Base-by-base conservation (phyloP, 2,888 invertebrate genomes). In the Tubulanus polymorphus region DNA sequence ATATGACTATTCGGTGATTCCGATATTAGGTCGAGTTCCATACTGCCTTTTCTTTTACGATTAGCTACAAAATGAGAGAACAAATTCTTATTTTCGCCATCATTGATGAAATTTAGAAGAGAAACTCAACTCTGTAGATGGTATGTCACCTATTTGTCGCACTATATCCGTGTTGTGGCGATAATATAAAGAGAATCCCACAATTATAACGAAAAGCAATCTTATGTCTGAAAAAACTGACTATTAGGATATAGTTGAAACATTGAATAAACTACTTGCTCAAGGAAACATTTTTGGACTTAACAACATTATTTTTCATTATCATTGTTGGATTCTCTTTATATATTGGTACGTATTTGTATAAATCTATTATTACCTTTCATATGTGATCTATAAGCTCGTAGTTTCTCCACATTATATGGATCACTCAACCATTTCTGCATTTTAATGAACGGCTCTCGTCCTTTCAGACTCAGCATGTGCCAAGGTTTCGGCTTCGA, bases 401-500 rank as follows among this genome's bases (percentile, higher is more conserved):
- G 94, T 51, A 96, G 84, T 53, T 92, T 86, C 75, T 96, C 95
- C 54, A 96, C 88, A 78, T 95, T 96, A 78, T 93, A 90, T 10
- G 93, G 88, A 76, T 97, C 96, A 69, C 91, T 90, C 30, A 96
- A 84, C 97, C 97, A 97, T 61, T 95, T 80, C 76, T 96, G 95
- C 80, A 80, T 79, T 70, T 78, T 76, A 63, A 79, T 74, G 69
- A 79, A 80, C 28, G 79, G 79, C 66, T 97, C 97, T 29, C 96
- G 85, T 0, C 97, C 97, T 79, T 96, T 96, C 76, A 95, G 93
- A 75, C 94, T 95, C 53, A 97, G 85, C 94, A 96, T 94, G 76
- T 94, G 94, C 96, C 97, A 97, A 0, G 96, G 96, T 74, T 97
- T 97, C 3, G 97, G 97, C 79, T 96, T 96, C 59, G 95, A 94